phyloP scores from a whole-genome alignment of 2,113 vertebrate species.

The Tenrec ecaudatus region DNA sequence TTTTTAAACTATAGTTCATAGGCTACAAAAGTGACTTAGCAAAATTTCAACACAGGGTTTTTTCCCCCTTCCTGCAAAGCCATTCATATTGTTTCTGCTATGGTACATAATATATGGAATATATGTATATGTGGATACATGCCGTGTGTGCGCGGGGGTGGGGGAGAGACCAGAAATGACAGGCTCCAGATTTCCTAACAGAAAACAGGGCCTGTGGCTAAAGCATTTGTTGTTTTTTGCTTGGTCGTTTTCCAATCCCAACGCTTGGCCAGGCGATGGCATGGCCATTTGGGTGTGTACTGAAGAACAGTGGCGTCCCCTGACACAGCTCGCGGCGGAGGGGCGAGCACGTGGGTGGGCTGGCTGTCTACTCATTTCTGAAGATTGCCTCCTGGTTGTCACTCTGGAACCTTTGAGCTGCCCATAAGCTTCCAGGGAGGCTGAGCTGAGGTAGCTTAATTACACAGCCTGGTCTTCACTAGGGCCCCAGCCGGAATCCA shows the following conservation, averaged over 20 bases:
- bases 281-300: slow-evolving; percentile 49
- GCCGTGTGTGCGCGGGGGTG: too few relatives aligned
- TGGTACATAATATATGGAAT: not conserved
- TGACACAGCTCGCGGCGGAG: slow-evolving; percentile 75
- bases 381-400: slow-evolving; percentile 83
- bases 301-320: slow-evolving; percentile 72
- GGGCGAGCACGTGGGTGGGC: slow-evolving; percentile 69
- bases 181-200: not conserved
- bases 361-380: slow-evolving; percentile 77
- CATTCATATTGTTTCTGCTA: not conserved
- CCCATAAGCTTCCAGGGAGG: slow-evolving; percentile 83
- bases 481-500: slow-evolving; percentile 85
- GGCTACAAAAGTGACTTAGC: not conserved
- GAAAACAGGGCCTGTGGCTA: not conserved
- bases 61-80: not conserved
- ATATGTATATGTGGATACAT: not conserved
- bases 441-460: slow-evolving; percentile 86
- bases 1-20: not conserved
- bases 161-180: not conserved
- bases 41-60: slow-evolving; percentile 9
- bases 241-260: slow-evolving; percentile 39
- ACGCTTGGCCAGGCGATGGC: slow-evolving; percentile 70
- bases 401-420: slow-evolving; percentile 83
- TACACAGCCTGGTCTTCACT: slow-evolving; percentile 87
- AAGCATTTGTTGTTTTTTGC: not conserved